phyloP scores from a whole-genome alignment of 2,888 invertebrate genomes.

The Zygaena filipendulae region DNA sequence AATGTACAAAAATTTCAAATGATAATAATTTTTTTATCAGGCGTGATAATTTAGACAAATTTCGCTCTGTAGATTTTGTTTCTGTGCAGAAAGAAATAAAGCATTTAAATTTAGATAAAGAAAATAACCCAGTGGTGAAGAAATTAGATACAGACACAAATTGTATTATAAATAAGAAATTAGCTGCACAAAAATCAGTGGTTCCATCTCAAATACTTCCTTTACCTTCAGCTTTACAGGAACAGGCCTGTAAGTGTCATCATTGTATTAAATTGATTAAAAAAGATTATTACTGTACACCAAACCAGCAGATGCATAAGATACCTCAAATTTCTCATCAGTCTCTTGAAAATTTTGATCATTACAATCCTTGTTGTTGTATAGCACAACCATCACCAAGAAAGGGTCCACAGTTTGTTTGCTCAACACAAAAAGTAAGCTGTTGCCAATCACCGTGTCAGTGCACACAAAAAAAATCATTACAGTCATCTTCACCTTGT shows the following conservation, averaged over 20 bases:
- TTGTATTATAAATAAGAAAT: slow-evolving; percentile 11
- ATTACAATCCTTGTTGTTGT: not conserved
- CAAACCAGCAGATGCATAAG: not conserved
- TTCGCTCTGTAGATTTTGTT: slow-evolving; percentile 19
- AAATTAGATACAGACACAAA: slow-evolving; percentile 31
- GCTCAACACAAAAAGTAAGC: slow-evolving; percentile 10
- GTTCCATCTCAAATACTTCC: too few relatives aligned
- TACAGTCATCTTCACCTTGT: too few relatives aligned
- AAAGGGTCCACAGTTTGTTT: slow-evolving; percentile 11
- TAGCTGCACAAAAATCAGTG: too few relatives aligned
- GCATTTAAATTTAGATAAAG: slow-evolving; percentile 32
- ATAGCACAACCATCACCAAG: slow-evolving; percentile 1
- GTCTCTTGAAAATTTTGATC: too few relatives aligned
- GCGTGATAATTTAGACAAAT: slow-evolving; percentile 31
- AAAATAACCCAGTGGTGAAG: slow-evolving; percentile 31
- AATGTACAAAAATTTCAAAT: slow-evolving; percentile 24
- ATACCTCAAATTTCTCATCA: too few relatives aligned
- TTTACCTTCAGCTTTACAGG: too few relatives aligned
- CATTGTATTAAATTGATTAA: slow-evolving; percentile 31
- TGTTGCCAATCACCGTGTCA: slow-evolving; percentile 15
- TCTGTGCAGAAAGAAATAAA: slow-evolving; percentile 28
- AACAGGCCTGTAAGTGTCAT: slow-evolving; percentile 40
- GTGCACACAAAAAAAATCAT: slow-evolving; percentile 14
- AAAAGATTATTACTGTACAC: too few relatives aligned
- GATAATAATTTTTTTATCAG: slow-evolving; percentile 46